A percentile compares a stretch with the other conserved stretches of the same genome.
These are phyloP conservation scores for Stegodyphus mimosarum DNA, from an alignment of 1,140 invertebrate species.

Conservation along the genomic window DNA sequence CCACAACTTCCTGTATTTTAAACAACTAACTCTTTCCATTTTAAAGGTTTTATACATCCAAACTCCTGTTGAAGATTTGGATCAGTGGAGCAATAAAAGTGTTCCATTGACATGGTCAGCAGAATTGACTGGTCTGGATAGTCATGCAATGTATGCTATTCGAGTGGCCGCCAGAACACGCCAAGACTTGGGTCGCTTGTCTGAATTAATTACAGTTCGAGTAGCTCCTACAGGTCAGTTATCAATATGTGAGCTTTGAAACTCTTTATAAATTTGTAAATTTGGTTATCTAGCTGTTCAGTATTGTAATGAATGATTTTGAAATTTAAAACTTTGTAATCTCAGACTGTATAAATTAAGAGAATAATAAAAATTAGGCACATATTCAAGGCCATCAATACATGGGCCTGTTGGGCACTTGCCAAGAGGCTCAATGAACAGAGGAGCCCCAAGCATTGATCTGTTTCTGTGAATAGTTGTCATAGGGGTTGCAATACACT, in stretches of 20 bases:
- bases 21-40: neutral
- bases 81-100: constrained; percentile 88
- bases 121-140: constrained; percentile 89
- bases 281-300: neutral
- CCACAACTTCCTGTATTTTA: too few relatives aligned
- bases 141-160: constrained; percentile 91
- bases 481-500: too few relatives aligned
- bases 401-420: too few relatives aligned
- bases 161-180: constrained; percentile 87
- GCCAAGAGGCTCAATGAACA: too few relatives aligned
- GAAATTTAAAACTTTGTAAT: too few relatives aligned
- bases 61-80: constrained; percentile 86
- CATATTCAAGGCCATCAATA: too few relatives aligned
- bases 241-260: neutral
- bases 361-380: too few relatives aligned
- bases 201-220: constrained; percentile 82
- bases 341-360: too few relatives aligned
- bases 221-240: constrained; percentile 67
- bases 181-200: constrained; percentile 71
- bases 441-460: too few relatives aligned
- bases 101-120: constrained; percentile 89
- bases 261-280: neutral
- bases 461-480: too few relatives aligned
- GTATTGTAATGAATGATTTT: too few relatives aligned
- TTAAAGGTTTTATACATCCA: constrained; percentile 66